Percentiles rank a stretch among this genome's conserved stretches.
Evolutionary conservation across 2,113 vertebrate genomes (phyloP).

Genomic region (Erpornis zantholeuca): DNA sequence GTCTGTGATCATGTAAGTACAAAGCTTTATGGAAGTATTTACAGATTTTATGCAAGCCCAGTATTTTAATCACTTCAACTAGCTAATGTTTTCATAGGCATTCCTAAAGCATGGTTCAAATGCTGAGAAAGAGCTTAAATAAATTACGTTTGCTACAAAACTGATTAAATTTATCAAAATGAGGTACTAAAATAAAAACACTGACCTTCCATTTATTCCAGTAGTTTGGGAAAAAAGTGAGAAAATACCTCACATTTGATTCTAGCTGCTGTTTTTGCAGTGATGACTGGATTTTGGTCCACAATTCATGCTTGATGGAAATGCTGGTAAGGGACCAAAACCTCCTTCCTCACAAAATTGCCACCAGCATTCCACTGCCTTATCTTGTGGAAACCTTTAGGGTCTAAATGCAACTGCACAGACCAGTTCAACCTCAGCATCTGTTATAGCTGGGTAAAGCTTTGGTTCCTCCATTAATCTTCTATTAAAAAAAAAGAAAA

Average conservation of each 20-base stretch:
- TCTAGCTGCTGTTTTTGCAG: not conserved
- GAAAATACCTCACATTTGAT: fast-evolving
- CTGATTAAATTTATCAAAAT: not conserved
- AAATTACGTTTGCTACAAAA: not conserved
- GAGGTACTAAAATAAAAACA: not conserved
- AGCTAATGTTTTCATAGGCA: not conserved
- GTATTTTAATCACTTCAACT: not conserved
- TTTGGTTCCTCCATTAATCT: not conserved
- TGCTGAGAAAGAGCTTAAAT: not conserved
- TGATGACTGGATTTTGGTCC: not conserved
- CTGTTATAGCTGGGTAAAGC: not conserved
- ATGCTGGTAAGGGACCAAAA: not conserved
- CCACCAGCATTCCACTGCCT: not conserved
- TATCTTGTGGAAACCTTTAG: not conserved
- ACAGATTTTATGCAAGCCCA: not conserved
- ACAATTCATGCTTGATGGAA: not conserved
- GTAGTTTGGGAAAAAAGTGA: not conserved
- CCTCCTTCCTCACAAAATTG: fast-evolving
- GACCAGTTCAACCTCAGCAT: not conserved
- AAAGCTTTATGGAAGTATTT: not conserved
- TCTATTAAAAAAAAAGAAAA: not conserved
- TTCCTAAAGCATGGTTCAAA: not conserved
- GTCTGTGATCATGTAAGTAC: not conserved
- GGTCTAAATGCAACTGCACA: not conserved
- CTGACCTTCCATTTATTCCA: not conserved